Conservation (phyloP, 2,888 invertebrate genomes). For the Cyaniris semiargus region DNA sequence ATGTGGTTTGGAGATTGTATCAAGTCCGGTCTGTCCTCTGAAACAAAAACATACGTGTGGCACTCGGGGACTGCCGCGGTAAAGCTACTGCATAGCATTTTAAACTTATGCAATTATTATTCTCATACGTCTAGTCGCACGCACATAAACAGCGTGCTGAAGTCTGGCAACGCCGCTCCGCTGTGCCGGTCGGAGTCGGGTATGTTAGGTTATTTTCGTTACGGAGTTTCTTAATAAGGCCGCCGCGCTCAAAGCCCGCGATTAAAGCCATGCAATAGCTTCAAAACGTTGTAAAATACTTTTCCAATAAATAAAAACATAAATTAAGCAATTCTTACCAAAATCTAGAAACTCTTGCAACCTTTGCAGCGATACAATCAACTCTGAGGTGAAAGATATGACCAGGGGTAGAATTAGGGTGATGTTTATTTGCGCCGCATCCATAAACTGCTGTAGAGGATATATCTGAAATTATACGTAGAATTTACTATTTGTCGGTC, state of each 20-base stretch:
- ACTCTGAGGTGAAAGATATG: conserved; percentile 79
- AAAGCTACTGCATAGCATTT: no score
- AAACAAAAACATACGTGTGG: conserved; percentile 41
- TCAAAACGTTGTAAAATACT: neutral
- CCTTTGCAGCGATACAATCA: conserved; percentile 70
- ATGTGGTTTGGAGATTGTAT: conserved; percentile 45
- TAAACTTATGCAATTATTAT: no score
- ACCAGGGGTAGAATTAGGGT: conserved; percentile 72
- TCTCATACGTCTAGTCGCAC: no score
- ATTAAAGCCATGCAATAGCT: no score
- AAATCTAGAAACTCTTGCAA: conserved; percentile 64
- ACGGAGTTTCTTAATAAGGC: no score
- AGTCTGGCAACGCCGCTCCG: no score
- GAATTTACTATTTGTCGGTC: neutral
- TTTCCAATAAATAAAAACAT: neutral
- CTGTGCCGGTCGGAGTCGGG: no score
- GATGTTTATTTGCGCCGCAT: conserved; percentile 67
- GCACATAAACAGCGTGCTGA: no score
- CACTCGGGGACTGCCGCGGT: no score
- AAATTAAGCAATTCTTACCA: conserved; percentile 49
- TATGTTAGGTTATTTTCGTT: no score
- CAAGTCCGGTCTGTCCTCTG: conserved; percentile 65
- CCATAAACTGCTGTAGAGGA: conserved; percentile 72
- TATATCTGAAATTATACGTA: conserved; percentile 61
- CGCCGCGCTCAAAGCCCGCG: no score